A percentile compares a stretch with the other conserved stretches of the same genome.
Evolutionary conservation across 2,113 vertebrate species (phyloP).

Genomic region (Anguilla japonica): DNA sequence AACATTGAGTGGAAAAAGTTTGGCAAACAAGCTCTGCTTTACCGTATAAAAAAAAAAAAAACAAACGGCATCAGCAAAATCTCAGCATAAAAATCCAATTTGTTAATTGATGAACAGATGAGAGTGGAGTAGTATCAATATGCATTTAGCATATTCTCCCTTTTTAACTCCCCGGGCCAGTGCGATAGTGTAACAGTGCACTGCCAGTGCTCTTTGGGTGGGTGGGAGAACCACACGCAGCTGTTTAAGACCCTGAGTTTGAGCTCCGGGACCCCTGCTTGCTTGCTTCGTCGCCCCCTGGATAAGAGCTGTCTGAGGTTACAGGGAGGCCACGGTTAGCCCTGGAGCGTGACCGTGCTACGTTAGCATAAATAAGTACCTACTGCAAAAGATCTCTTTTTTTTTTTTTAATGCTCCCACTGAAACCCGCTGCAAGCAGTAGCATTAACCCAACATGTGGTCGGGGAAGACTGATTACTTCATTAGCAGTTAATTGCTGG

Average conservation of each 20-base stretch:
- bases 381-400: background rate
- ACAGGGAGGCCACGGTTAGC: background rate
- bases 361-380: background rate
- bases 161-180: background rate
- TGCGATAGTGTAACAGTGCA: too few relatives aligned
- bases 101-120: background rate
- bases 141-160: background rate
- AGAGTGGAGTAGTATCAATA: background rate
- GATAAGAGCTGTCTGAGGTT: background rate
- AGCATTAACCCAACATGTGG: too few relatives aligned
- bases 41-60: background rate
- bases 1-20: background rate
- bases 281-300: background rate
- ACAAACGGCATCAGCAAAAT: background rate
- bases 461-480: too few relatives aligned
- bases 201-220: too few relatives aligned
- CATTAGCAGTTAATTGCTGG: too few relatives aligned
- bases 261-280: background rate
- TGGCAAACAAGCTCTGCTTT: background rate
- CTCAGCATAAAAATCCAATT: background rate
- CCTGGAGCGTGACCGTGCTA: background rate
- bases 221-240: too few relatives aligned
- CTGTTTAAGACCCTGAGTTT: background rate
- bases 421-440: too few relatives aligned
- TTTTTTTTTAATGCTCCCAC: too few relatives aligned